Evolutionary conservation across 2,113 vertebrate species (phyloP), one percentile per base, ranked within the genome.

Genomic region (Polyodon spathula): DNA sequence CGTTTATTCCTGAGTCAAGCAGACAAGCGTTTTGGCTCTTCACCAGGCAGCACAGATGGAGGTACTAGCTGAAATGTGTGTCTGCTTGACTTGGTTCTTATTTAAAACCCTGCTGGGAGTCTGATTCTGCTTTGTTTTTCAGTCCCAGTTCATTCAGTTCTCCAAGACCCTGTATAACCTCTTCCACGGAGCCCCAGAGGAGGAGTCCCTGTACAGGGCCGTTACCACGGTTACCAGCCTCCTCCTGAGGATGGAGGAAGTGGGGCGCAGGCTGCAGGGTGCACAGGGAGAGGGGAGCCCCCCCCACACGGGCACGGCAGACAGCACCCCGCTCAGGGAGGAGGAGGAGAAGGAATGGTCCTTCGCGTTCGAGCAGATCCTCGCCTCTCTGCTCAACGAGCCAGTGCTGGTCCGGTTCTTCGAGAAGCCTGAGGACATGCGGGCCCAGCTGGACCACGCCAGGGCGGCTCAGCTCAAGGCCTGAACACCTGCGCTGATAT

Each of bases 111-210:
- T 27, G 27, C 27, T 27, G 27, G 3, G 27, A 27, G 27, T 27
- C 27, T 27, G 27, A 27, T 3, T 27, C 27, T 27, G 27, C 27
- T 27, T 27, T 27, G 27, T 27, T 27, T 27, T 60, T 6, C 72
- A 98, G 95, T 78, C 81, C 69, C 91, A 97, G 71, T 98, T 97
- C 78, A 95, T 94, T 74, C 91, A 93, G 72, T 92, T 98, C 78
- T 97, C 94, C 58, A 97, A 96, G 81, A 97, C 95, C 1, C 81
- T 98, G 16, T 95, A 94, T 79, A 92, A 93, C 71, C 85, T 98
- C 65, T 98, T 97, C 70, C 94, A 95, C 0, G 93, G 92, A 0
- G 88, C 93, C 58, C 87, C 90, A 0, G 91, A 95, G 67, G 96
- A 98, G 81, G 96, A 97, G 8, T 71, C 81, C 5, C 69, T 97